Conservation (phyloP, 2,113 vertebrate genomes). For the Phyllostomus hastatus region DNA sequence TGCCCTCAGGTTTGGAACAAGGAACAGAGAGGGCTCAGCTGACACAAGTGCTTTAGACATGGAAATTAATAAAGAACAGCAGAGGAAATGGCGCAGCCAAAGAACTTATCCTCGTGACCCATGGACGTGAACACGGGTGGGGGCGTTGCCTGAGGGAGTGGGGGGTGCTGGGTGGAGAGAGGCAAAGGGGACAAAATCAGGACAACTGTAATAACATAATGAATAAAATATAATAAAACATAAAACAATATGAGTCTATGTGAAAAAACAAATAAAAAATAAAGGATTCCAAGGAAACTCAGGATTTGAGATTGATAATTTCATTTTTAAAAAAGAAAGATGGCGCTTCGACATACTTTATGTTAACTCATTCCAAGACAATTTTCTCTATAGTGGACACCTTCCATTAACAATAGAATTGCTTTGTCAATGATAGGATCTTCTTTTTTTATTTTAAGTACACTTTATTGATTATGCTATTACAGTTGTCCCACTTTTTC, state of each 20-base stretch:
- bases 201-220: too few relatives aligned
- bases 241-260: too few relatives aligned
- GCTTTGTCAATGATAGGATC: neutral
- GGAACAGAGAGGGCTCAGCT: neutral
- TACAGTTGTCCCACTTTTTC: too few relatives aligned
- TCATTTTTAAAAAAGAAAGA: neutral
- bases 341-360: neutral
- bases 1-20: neutral
- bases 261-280: too few relatives aligned
- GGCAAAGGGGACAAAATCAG: too few relatives aligned
- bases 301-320: neutral
- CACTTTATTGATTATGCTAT: too few relatives aligned
- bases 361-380: neutral
- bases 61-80: neutral
- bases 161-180: too few relatives aligned
- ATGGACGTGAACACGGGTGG: too few relatives aligned
- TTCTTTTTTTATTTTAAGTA: neutral
- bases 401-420: neutral
- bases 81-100: too few relatives aligned
- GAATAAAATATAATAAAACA: too few relatives aligned
- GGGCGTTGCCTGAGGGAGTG: too few relatives aligned
- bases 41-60: neutral
- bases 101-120: too few relatives aligned
- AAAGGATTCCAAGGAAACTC: neutral
- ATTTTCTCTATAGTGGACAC: neutral